Evolutionary conservation across 2,797 vertebrate species (phyloP).

Genomic region (Rhinella marina): DNA sequence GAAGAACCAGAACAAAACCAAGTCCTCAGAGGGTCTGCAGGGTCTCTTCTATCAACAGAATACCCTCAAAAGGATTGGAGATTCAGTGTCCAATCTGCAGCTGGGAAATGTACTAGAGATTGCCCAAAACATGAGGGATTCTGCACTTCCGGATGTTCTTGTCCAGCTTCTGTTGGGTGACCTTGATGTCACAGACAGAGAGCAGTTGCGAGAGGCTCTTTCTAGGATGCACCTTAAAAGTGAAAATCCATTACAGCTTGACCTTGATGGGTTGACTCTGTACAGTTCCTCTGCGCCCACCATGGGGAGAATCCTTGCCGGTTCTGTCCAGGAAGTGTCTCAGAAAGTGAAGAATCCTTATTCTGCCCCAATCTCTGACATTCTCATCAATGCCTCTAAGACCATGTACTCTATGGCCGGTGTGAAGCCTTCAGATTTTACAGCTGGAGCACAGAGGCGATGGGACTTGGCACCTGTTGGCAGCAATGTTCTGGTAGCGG

Average conservation of each 20-base stretch:
- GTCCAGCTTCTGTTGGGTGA: conserved; percentile 66
- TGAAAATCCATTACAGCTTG: conserved; percentile 55
- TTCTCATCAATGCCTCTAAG: background rate
- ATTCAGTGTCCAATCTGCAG: conserved; percentile 61
- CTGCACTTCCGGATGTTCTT: conserved; percentile 64
- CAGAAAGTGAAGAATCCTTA: background rate
- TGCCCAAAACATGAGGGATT: conserved; percentile 30
- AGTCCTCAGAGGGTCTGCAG: conserved; percentile 64
- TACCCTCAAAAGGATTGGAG: conserved; percentile 62
- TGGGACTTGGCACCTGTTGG: conserved; percentile 39
- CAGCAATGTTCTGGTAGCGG: conserved; percentile 69
- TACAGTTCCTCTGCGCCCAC: conserved; percentile 64
- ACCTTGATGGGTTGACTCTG: conserved; percentile 39
- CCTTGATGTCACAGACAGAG: conserved; percentile 61
- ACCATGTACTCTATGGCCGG: background rate
- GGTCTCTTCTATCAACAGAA: conserved; percentile 66
- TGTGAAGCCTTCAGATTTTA: conserved; percentile 22
- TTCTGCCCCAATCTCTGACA: background rate
- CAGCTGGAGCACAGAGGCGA: rapidly evolving
- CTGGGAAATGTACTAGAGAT: conserved; percentile 66
- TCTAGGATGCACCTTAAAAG: conserved; percentile 55
- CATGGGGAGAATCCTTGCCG: conserved; percentile 60
- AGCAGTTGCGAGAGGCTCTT: conserved; percentile 43
- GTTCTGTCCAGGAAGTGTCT: background rate
- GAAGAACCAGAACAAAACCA: conserved; percentile 59